Base-by-base conservation (phyloP, 2,888 invertebrate genomes). In the Drosophila eohydei region DNA sequence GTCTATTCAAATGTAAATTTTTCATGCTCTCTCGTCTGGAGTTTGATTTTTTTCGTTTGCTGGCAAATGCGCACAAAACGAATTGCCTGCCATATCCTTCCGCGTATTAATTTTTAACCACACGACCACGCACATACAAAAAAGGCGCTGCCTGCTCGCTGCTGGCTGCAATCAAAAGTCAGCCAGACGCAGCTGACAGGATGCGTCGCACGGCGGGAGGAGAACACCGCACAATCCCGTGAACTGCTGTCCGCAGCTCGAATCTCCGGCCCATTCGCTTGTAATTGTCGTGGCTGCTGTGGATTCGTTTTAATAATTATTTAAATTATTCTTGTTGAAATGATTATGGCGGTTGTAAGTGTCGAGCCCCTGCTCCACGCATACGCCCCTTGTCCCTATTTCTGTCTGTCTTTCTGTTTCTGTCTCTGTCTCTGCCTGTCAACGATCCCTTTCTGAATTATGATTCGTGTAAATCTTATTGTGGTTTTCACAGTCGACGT, bases 301-400 rank as follows among this genome's bases (percentile, higher is more conserved):
- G 79, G 82, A 83, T 88, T 89, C 86, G 86, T 85, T 89, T 89
- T 83, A 90, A 91, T 88, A 89, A 85, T 88, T 89, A 89, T 89
- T 87, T 87, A 87, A 87, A 89, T 88, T 88, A 91, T 90, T 91
- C 90, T 90, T 91, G 90, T 90, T 90, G 90, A 88, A 90, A 88
- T 88, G 78, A 88, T 88, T 88, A 88, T 88, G 81, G 88, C 85
- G 80, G 71, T 83, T 85, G 87, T 89, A 88, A 85, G 85, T 83
- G 81, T 85, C 87, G 74, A 67, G 78, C 75, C 78, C 65, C 44
- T 54, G 8, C 58, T 5, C 3, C 58, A 58, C 38, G 36, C n/a
- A 28, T 3, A 30, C 54, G 28, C 38, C 26, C 38, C 43, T 26
- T 61, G 16, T 71, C n/a, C 59, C 46, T 59, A 54, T 50, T 3